These are phyloP conservation scores for Bellardia pandia DNA, from an alignment of 2,888 invertebrate species.

Conservation along the genomic window DNA sequence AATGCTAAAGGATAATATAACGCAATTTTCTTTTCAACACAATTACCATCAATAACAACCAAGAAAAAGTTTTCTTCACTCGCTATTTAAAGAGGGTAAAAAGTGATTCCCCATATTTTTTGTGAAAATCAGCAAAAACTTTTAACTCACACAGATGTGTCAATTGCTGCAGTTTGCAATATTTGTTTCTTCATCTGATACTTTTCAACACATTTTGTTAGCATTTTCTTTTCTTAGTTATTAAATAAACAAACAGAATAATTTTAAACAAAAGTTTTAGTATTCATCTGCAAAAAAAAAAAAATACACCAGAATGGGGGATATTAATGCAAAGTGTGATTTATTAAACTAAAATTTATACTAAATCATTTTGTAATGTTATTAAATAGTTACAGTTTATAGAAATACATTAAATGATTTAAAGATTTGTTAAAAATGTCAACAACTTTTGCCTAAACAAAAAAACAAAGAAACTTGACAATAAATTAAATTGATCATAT, in stretches of 20 bases:
- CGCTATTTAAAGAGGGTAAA: neutral
- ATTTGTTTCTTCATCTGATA: conserved; percentile 8
- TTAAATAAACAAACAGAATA: neutral
- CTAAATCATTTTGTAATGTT: neutral
- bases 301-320: too few species aligned
- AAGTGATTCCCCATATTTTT: conserved; percentile 3
- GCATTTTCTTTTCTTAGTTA: neutral
- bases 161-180: conserved; percentile 58
- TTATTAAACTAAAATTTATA: conserved; percentile 14
- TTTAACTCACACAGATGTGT: conserved; percentile 46
- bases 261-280: conserved; percentile 2
- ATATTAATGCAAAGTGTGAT: conserved; percentile 10
- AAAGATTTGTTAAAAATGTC: conserved; percentile 8
- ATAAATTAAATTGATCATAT: conserved; percentile 24
- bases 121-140: conserved; percentile 36
- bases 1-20: conserved; percentile 12
- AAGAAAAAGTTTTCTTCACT: conserved; percentile 11
- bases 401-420: conserved; percentile 14
- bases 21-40: conserved; percentile 36
- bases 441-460: neutral
- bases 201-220: conserved; percentile 31
- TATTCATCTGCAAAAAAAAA: neutral
- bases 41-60: conserved; percentile 42
- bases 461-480: neutral
- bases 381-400: neutral